A percentile compares a stretch with the other conserved stretches of the same genome.
These are phyloP conservation scores for Pangasianodon gigas DNA, from an alignment of 2,113 vertebrate species.

Conservation along the genomic window DNA sequence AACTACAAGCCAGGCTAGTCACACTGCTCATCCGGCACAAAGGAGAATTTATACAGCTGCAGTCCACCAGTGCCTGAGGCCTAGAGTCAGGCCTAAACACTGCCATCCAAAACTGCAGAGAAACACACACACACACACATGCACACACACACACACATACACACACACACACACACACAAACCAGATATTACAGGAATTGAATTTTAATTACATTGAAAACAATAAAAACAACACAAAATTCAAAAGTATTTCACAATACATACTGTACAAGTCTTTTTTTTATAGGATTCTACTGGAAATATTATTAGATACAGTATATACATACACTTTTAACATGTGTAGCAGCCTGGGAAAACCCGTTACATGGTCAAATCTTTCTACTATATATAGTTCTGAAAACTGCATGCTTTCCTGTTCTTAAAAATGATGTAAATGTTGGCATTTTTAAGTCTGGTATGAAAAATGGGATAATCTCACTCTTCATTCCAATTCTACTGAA, in stretches of 20 bases:
- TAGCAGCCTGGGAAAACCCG: background rate
- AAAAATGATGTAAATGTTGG: background rate
- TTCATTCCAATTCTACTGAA: background rate
- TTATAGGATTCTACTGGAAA: background rate
- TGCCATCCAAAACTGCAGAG: background rate
- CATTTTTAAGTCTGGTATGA: background rate
- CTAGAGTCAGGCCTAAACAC: conserved; percentile 8
- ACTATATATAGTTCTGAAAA: background rate
- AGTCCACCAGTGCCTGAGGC: conserved; percentile 32
- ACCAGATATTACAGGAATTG: background rate
- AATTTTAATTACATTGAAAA: background rate
- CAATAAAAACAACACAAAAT: background rate
- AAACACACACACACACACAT: background rate
- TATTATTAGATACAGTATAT: background rate
- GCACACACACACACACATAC: background rate
- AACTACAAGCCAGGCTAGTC: conserved; percentile 47
- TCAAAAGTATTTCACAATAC: background rate
- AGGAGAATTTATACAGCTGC: conserved; percentile 30
- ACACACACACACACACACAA: background rate
- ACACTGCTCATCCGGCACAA: conserved; percentile 52
- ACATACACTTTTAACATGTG: background rate
- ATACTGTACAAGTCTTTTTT: background rate
- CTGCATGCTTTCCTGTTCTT: background rate
- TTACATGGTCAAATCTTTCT: background rate
- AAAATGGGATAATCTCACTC: background rate